phyloP scores from a whole-genome alignment of 1,140 invertebrate genomes.

The Drosophila pseudoobscura region DNA sequence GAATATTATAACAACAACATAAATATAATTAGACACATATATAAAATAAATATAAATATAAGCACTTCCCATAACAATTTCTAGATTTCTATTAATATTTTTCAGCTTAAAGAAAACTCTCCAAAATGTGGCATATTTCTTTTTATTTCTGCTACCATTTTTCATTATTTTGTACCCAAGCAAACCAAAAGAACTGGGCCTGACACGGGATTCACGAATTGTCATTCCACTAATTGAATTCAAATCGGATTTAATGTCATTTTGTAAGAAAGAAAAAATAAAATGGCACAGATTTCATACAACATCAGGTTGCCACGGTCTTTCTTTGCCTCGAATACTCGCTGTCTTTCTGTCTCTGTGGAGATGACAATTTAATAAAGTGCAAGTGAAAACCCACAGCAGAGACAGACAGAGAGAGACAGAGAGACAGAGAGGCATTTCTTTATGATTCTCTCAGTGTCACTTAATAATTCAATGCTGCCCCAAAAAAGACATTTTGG shows the following conservation, averaged over 20 bases:
- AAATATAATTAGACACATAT: no score
- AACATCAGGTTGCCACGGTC: not conserved
- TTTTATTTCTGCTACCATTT: no score
- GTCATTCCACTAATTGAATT: conserved; percentile 57
- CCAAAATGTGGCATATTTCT: no score
- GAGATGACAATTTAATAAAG: conserved; percentile 62
- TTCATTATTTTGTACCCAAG: no score
- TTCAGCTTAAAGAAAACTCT: no score
- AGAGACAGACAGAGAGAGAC: no score
- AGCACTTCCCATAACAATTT: no score
- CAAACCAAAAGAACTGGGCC: no score
- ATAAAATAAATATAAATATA: no score
- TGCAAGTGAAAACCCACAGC: conserved; percentile 45
- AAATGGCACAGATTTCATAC: conserved; percentile 42
- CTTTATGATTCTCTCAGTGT: conserved; percentile 46
- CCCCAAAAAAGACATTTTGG: conserved; percentile 36
- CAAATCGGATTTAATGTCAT: conserved; percentile 61
- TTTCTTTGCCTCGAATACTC: conserved; percentile 7
- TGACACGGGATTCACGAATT: not conserved
- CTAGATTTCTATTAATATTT: no score
- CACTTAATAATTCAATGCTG: conserved; percentile 73
- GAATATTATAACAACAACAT: no score
- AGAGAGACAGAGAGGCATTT: not conserved
- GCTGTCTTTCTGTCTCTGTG: conserved; percentile 16
- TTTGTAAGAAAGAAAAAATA: conserved; percentile 18